Base-by-base conservation (phyloP, 2,797 vertebrate species). In the Decapterus maruadsi region DNA sequence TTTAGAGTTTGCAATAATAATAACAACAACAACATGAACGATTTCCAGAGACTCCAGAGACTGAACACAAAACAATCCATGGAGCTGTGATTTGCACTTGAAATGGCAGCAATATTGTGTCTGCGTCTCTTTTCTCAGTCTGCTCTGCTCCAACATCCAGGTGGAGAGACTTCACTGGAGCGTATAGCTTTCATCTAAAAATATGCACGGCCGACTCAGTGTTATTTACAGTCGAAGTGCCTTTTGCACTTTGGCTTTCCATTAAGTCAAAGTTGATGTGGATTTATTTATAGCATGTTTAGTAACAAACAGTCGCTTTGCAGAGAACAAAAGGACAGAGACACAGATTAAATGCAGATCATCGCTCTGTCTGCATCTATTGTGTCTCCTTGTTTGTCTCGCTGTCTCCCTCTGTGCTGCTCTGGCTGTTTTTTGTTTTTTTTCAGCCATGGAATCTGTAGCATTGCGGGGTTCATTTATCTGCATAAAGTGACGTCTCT, bases 221-320 rank as follows among this genome's bases (percentile, higher is more conserved):
- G 45, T 80, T 75, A 36, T 80, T 82, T 84, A 78, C 76, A 78
- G 71, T 68, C 42, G 0, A 31, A 59, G 56, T 17, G 74, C 29
- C 61, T 66, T 75, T 61, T 75, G 75, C 81, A 85, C 89, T 81
- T 68, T 57, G 48, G 45, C 61, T 65, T 77, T 80, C 77, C 75
- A 58, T 54, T 56, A 36, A 59, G 81, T 71, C 77, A 71, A 34
- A 79, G 79, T 71, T 83, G 75, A 58, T 48, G 34, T 71, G 73
- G 53, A 74, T 75, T n/a, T 89, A 89, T 90, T 89, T 80, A 79
- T 83, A 83, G 74, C 29, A 0, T 17, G 51, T 74, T 81, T 60
- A 70, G 68, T 5, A 68, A 63, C 69, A 85, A 78, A 78, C 36
- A 31, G 20, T 22, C 26, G 4, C 43, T 31, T 80, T 40, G 20